Evolutionary conservation across 2,113 vertebrate genomes (phyloP).

Genomic region (Tricholaema leucomelas): DNA sequence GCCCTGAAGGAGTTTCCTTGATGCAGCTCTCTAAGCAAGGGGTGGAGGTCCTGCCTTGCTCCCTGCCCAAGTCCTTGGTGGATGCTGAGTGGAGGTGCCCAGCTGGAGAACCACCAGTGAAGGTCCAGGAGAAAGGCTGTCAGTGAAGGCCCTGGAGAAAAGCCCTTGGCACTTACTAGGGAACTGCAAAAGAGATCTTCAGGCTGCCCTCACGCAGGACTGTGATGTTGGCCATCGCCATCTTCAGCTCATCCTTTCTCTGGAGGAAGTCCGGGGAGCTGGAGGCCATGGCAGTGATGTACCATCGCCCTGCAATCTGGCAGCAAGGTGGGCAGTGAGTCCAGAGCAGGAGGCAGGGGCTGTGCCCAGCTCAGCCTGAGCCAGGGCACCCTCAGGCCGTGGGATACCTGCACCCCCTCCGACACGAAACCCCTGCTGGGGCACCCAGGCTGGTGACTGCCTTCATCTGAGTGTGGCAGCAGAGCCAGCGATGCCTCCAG

Average conservation of each 20-base stretch:
- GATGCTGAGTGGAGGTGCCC: not conserved
- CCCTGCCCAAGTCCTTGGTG: not conserved
- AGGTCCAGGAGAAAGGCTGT: not conserved
- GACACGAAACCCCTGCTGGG: not conserved
- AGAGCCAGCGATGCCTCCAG: not conserved
- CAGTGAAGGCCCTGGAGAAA: not conserved
- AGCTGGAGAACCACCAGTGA: not conserved
- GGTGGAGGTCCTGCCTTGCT: not conserved
- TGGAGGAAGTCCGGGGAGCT: not conserved
- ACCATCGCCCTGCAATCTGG: conserved; percentile 42
- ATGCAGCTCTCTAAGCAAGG: rapidly evolving
- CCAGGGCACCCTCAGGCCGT: not conserved
- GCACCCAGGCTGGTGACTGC: not conserved
- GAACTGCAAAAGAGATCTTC: conserved; percentile 25
- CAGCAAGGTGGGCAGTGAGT: not conserved
- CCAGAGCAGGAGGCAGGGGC: not conserved
- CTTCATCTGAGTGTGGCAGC: not conserved
- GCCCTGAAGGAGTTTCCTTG: not conserved
- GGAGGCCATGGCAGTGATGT: conserved; percentile 21
- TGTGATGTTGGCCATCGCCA: not conserved
- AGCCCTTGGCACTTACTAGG: not conserved
- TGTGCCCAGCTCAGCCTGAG: rapidly evolving
- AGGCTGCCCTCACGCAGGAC: not conserved
- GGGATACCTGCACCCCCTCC: not conserved
- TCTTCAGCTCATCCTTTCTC: conserved; percentile 4